Percentiles rank a stretch among this genome's conserved stretches.
Evolutionary conservation across 2,113 vertebrate genomes (phyloP).

Genomic region (Tragulus kanchil): DNA sequence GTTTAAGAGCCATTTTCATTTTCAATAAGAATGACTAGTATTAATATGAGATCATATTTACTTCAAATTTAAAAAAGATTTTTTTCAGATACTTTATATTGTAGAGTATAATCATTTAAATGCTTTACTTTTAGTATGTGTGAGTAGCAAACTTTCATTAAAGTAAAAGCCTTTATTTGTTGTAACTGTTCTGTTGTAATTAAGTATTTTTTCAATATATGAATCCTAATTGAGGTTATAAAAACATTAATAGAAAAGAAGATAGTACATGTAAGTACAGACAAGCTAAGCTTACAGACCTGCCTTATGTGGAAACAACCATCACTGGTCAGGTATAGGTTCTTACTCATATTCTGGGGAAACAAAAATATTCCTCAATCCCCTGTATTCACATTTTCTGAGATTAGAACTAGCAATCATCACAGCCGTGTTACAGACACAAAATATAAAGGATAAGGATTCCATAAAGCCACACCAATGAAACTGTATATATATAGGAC

Average conservation of each 20-base stretch:
- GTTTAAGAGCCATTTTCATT: conserved; percentile 27
- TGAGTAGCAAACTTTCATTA: background rate
- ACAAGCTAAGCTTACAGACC: background rate
- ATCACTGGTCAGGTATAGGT: background rate
- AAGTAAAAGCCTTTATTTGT: background rate
- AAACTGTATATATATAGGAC: background rate
- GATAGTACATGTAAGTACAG: background rate
- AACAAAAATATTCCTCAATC: background rate
- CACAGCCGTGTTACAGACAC: background rate
- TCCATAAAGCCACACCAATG: background rate
- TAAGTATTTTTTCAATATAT: conserved; percentile 24
- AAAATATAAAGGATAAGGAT: conserved; percentile 4
- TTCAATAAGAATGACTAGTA: background rate
- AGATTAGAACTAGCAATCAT: background rate
- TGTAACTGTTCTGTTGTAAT: background rate
- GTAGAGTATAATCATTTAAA: conserved; percentile 25
- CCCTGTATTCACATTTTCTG: background rate
- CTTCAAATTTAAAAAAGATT: conserved; percentile 6
- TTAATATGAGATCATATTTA: background rate
- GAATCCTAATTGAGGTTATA: background rate
- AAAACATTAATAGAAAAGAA: conserved; percentile 44
- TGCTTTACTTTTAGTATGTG: conserved; percentile 32
- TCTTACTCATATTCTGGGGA: background rate
- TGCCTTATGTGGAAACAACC: background rate
- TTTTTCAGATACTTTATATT: conserved; percentile 40